These are phyloP conservation scores for Loris lydekkerianus DNA, from an alignment of 2,797 vertebrate genomes.

Conservation along the genomic window DNA sequence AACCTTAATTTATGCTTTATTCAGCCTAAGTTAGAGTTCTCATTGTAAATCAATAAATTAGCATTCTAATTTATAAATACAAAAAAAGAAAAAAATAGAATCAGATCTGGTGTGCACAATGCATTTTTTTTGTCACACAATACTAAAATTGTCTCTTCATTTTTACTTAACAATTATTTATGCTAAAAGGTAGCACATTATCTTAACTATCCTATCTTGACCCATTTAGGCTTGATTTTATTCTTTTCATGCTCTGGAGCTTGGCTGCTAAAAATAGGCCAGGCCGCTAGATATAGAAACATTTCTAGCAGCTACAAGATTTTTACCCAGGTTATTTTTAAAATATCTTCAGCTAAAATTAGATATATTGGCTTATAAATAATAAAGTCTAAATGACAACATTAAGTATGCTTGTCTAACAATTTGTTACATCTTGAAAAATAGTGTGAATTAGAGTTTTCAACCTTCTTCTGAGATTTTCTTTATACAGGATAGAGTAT, in stretches of 20 bases:
- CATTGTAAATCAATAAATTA: conserved; percentile 56
- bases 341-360: conserved; percentile 64
- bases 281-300: not conserved
- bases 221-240: conserved; percentile 48
- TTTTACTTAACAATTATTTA: conserved; percentile 63
- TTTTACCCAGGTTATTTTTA: not conserved
- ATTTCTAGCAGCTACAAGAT: not conserved
- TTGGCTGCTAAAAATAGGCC: conserved; percentile 49
- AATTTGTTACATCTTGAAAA: conserved; percentile 59
- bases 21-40: conserved; percentile 60
- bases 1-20: conserved; percentile 42
- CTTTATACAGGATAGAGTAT: conserved; percentile 29
- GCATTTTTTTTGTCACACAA: not conserved
- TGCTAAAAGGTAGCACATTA: not conserved
- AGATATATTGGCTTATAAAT: conserved; percentile 50
- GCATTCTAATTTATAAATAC: conserved; percentile 60
- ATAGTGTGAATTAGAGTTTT: conserved; percentile 35
- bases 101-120: not conserved
- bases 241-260: conserved; percentile 36
- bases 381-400: conserved; percentile 60
- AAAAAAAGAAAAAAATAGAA: conserved; percentile 56
- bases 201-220: conserved; percentile 21
- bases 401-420: conserved; percentile 49
- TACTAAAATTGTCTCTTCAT: conserved; percentile 33
- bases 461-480: conserved; percentile 57